phyloP scores from a whole-genome alignment of 2,888 invertebrate species.

The Drosophila fulvimacula region DNA sequence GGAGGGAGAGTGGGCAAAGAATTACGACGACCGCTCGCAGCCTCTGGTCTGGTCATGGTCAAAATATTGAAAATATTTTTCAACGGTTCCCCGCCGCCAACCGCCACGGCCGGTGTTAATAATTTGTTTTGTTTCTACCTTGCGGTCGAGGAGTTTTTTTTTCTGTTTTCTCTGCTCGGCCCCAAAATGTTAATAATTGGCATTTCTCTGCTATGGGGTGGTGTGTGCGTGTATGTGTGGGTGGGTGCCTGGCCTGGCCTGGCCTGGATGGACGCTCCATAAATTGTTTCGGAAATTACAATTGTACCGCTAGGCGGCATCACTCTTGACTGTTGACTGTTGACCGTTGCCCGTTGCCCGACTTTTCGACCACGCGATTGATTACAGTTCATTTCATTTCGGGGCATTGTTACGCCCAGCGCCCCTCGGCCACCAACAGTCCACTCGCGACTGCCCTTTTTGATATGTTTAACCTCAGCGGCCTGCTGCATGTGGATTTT shows the following conservation, averaged over 20 bases:
- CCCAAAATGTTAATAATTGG: slow-evolving; percentile 72
- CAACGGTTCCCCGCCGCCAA: not conserved
- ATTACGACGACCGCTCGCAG: slow-evolving; percentile 25
- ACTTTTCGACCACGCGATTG: slow-evolving; percentile 57
- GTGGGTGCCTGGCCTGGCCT: not conserved
- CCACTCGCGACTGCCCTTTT: not conserved
- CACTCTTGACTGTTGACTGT: slow-evolving; percentile 29
- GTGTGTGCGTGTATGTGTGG: not conserved
- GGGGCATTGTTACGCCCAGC: slow-evolving; percentile 33
- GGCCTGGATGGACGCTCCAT: slow-evolving; percentile 29
- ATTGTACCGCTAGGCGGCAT: slow-evolving; percentile 34
- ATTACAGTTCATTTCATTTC: slow-evolving; percentile 78
- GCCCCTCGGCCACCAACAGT: not conserved
- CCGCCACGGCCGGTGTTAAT: slow-evolving; percentile 38
- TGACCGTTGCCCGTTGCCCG: slow-evolving; percentile 43
- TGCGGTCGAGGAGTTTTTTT: slow-evolving; percentile 46
- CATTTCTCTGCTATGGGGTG: slow-evolving; percentile 45
- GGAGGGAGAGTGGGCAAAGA: slow-evolving; percentile 7
- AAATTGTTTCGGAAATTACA: slow-evolving; percentile 73
- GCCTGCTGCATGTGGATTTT: slow-evolving; percentile 22
- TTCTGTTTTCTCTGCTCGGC: slow-evolving; percentile 29
- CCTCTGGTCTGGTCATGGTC: slow-evolving; percentile 33
- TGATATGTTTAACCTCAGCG: slow-evolving; percentile 1
- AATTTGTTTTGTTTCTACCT: slow-evolving; percentile 64
- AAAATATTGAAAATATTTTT: slow-evolving; percentile 51